Evolutionary conservation across 2,113 vertebrate species (phyloP), one percentile per base, ranked within the genome.

Genomic region (Electrona antarctica): DNA sequence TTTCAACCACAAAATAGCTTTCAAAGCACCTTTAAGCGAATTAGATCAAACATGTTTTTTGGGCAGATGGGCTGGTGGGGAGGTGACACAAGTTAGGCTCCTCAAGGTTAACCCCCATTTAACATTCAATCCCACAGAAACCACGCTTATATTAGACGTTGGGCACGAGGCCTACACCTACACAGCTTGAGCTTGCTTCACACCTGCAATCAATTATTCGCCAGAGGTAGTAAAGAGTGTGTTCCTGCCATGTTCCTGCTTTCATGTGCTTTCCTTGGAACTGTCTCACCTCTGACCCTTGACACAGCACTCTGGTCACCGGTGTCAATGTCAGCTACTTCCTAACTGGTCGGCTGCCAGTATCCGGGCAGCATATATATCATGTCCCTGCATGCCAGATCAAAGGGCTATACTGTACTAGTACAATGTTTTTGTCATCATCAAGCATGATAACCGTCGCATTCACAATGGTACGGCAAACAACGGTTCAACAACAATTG

Each of bases 141-240:
- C 73, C 77, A 70, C 65, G 79, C 76, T 77, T 74, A 81, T 85
- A 87, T 86, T 71, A 86, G 77, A 74, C 48, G 49, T 73, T 74
- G 67, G 64, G 58, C 73, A 73, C 60, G 12, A 57, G 79, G 79
- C 73, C 62, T 48, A 45, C 33, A 74, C 69, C 62, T 83, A 76
- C 86, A 58, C 83, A 85, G 84, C 80, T 85, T 85, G 85, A 88
- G 87, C 83, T 83, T 74, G 73, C 71, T 67, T 82, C 74, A 79
- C 80, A 82, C 79, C 81, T 67, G 71, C 80, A 79, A 93, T 93
- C 89, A 92, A 92, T 94, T 91, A 91, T 75, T 85, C 73, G 78
- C 64, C 85, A 74, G 81, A 69, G 87, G 80, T 86, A 88, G 88
- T 93, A 94, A 93, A 92, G 71, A 84, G 90, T 86, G 84, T 73